Evolutionary conservation across 2,888 invertebrate species (phyloP).

Genomic region (Villa cingulata): DNA sequence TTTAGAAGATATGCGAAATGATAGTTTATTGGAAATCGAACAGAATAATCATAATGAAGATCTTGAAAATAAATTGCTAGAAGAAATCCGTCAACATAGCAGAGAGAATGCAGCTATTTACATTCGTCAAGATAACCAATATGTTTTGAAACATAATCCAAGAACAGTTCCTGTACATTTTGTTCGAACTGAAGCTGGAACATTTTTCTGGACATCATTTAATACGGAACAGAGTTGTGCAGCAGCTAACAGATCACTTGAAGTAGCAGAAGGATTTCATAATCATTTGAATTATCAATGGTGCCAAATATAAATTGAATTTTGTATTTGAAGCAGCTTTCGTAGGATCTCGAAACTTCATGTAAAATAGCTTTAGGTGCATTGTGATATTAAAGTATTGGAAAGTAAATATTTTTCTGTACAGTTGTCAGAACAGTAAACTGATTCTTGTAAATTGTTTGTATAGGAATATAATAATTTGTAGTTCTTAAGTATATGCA

Average conservation of each 20-base stretch:
- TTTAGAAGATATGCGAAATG: slow-evolving; percentile 3
- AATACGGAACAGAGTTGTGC: too few species aligned
- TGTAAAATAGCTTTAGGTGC: too few species aligned
- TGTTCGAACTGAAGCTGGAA: slow-evolving; percentile 2
- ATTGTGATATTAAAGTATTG: background rate
- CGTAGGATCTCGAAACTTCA: background rate
- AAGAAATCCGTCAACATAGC: background rate
- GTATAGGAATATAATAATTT: too few species aligned
- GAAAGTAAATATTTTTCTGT: too few species aligned
- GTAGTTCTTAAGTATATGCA: too few species aligned
- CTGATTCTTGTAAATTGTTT: background rate
- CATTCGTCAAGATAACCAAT: background rate
- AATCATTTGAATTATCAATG: slow-evolving; percentile 1
- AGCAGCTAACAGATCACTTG: background rate
- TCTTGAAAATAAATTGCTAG: background rate
- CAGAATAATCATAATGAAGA: slow-evolving; percentile 2
- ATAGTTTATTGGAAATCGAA: background rate
- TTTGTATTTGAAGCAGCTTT: background rate
- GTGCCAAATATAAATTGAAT: background rate
- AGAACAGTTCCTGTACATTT: slow-evolving; percentile 2
- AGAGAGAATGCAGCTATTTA: background rate
- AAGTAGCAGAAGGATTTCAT: background rate
- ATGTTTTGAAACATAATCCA: background rate
- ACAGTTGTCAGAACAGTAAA: background rate
- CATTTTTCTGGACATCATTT: slow-evolving; percentile 4